These are phyloP conservation scores for Crepidodera aurea DNA, from an alignment of 2,888 invertebrate species.

Conservation along the genomic window DNA sequence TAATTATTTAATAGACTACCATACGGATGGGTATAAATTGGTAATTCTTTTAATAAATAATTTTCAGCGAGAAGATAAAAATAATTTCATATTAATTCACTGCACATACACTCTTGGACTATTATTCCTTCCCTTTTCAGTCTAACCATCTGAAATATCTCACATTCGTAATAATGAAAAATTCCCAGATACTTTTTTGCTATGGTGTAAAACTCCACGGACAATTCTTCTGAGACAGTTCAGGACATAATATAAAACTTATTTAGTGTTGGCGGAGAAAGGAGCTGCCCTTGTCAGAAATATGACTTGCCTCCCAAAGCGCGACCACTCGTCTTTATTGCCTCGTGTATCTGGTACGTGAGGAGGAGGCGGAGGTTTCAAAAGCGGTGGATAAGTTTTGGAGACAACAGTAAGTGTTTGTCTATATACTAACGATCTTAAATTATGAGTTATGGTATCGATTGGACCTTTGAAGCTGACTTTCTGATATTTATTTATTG, in stretches of 20 bases:
- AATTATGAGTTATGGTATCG: background rate
- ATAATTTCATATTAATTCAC: too few relatives aligned
- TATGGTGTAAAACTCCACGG: conserved; percentile 11
- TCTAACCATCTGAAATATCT: background rate
- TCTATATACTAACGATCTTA: background rate
- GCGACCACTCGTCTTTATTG: conserved; percentile 56
- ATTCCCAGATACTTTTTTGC: conserved; percentile 8
- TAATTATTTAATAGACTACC: too few relatives aligned
- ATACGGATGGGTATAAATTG: too few relatives aligned
- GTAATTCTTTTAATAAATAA: too few relatives aligned
- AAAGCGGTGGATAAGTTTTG: background rate
- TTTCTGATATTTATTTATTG: background rate
- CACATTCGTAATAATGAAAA: conserved; percentile 29
- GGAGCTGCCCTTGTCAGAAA: conserved; percentile 38
- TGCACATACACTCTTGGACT: too few relatives aligned
- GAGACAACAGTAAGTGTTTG: conserved; percentile 8
- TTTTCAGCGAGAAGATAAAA: too few relatives aligned
- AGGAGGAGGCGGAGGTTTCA: conserved; percentile 42
- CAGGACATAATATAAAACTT: conserved; percentile 30
- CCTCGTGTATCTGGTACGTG: conserved; percentile 56
- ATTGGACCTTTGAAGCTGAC: background rate
- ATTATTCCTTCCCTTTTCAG: background rate
- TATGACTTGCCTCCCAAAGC: conserved; percentile 30
- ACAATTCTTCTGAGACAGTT: conserved; percentile 29
- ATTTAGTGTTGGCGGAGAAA: conserved; percentile 32